Base-by-base conservation (phyloP, 2,888 invertebrate species). In the Sarcophaga caerulescens region DNA sequence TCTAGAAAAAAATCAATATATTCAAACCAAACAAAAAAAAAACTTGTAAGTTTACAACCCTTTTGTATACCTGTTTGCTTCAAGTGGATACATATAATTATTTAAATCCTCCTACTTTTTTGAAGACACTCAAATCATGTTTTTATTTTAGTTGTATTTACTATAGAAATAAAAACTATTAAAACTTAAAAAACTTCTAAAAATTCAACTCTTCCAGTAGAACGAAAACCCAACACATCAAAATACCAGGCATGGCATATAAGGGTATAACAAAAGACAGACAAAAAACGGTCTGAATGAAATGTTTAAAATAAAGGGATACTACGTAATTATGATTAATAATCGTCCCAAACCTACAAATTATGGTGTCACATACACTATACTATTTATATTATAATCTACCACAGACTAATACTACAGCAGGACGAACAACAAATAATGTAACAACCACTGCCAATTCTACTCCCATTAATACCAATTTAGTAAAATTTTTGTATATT, bases 261-360 rank as follows among this genome's bases (percentile, higher is more conserved):
- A 12, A 65, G 47, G 14, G 21, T 45, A 44, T 63, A 52, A 25
- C 63, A 45, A 52, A 35, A 74, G 47, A 52, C 17, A 17, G 35
- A 3, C 35, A 35, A 35, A 35, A 35, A 35, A 35, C 35, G 35
- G 60, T 68, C 74, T 25, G 19, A 75, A 57, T 69, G 6, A 25
- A 77, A 73, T 35, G 52, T 44, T 21, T 14, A 44, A 73, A 77
- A 45, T 25, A 25, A 57, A 69, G 4, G 60, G 69, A 17, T 35
- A 35, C 45, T 19, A 17, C 23, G 65, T 63, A 73, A 79, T 71
- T 71, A 80, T 84, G 66, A 84, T 84, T 80, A 84, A 84, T 84
- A 80, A 84, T 80, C 65, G 44, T 45, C 76, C 71, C 52, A 80
- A 62, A 80, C 76, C 71, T 71, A 82, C 66, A 80, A 84, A 84